A percentile compares a stretch with the other conserved stretches of the same genome.
phyloP scores from a whole-genome alignment of 2,888 invertebrate genomes.

The Spialia ferax region DNA sequence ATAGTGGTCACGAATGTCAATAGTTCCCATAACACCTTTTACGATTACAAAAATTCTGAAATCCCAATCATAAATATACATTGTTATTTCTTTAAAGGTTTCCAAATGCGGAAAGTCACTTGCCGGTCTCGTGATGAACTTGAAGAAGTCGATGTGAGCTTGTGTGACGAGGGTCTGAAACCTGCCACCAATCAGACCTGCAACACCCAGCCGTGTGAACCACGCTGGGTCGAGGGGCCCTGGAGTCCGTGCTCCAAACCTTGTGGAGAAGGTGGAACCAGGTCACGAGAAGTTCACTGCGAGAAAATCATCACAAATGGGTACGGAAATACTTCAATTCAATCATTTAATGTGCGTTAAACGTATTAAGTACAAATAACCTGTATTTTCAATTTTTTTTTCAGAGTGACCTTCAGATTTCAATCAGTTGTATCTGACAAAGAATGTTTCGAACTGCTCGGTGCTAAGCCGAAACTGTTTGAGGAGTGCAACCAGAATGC shows the following conservation, averaged over 20 bases:
- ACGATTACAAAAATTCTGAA: too few species aligned
- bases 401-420: conserved; percentile 66
- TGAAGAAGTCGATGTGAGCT: conserved; percentile 89
- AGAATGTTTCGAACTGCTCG: conserved; percentile 89
- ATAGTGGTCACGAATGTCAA: too few species aligned
- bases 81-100: conserved; percentile 81
- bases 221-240: conserved; percentile 91
- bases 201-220: conserved; percentile 91
- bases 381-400: too few species aligned
- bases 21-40: too few species aligned
- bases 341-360: too few species aligned
- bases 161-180: conserved; percentile 92
- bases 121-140: conserved; percentile 92
- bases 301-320: conserved; percentile 92
- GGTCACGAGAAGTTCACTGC: conserved; percentile 91
- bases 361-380: too few species aligned
- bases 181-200: conserved; percentile 91
- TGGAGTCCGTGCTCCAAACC: conserved; percentile 95
- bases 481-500: conserved; percentile 92
- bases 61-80: too few species aligned
- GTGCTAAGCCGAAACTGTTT: conserved; percentile 89
- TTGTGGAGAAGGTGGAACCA: conserved; percentile 92
- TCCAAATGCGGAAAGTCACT: conserved; percentile 91
- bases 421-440: conserved; percentile 91
- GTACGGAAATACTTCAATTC: conserved; percentile 55